These are phyloP conservation scores for Catonia carolina DNA, from an alignment of 2,888 invertebrate species.

Conservation along the genomic window DNA sequence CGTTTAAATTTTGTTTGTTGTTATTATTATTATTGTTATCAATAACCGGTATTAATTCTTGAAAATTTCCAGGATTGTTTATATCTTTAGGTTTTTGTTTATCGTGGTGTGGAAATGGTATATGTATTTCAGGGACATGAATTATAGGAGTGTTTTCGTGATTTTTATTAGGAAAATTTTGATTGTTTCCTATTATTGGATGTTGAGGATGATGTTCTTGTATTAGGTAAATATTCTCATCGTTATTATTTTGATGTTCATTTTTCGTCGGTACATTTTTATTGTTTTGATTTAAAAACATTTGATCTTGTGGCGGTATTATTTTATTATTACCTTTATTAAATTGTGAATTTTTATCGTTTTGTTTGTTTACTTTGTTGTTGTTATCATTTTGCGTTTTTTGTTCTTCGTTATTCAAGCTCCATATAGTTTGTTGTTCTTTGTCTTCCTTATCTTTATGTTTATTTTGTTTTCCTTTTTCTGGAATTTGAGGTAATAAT, in stretches of 20 bases:
- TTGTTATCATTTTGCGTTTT: no score
- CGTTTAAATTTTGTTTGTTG: neutral
- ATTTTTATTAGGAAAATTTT: no score
- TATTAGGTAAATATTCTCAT: no score
- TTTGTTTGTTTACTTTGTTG: conserved; percentile 23
- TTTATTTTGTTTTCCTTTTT: conserved; percentile 2
- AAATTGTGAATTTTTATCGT: conserved; percentile 25
- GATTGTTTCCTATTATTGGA: no score
- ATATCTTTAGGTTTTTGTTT: neutral
- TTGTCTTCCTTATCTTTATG: conserved; percentile 17
- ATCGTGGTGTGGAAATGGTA: conserved; percentile 9
- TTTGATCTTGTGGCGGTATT: neutral
- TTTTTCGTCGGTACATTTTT: no score
- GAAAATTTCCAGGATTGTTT: neutral
- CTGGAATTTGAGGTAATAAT: neutral
- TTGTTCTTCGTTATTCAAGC: neutral
- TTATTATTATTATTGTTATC: conserved; percentile 12
- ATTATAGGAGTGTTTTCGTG: neutral
- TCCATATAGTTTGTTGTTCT: conserved; percentile 12
- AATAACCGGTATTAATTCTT: conserved; percentile 9
- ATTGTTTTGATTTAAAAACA: neutral
- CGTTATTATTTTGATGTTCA: no score
- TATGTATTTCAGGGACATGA: conserved; percentile 18
- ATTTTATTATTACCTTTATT: conserved; percentile 1
- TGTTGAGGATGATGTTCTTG: no score